Conservation (phyloP, 2,113 vertebrate genomes). For the Ahaetulla prasina region DNA sequence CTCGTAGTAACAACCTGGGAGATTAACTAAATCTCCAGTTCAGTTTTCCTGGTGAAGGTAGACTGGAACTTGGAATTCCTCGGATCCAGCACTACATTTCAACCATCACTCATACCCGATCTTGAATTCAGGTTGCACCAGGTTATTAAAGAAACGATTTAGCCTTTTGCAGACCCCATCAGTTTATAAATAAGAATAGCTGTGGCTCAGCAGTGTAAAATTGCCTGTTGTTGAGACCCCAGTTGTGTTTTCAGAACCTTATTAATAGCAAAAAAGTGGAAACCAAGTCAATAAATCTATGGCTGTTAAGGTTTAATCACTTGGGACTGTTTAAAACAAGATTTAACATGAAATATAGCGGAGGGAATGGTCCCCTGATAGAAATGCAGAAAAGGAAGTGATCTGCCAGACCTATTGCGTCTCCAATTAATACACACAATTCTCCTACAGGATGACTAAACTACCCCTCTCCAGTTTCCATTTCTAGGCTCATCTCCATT, state of each 20-base stretch:
- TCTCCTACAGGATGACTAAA: background rate
- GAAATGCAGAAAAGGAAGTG: background rate
- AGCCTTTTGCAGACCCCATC: background rate
- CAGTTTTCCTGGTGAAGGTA: background rate
- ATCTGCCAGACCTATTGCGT: background rate
- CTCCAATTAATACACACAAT: background rate
- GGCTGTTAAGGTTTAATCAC: background rate
- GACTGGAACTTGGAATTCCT: background rate
- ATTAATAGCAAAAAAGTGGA: background rate
- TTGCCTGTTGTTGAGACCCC: background rate
- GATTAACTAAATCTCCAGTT: background rate
- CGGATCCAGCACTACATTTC: background rate
- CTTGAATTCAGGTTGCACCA: background rate
- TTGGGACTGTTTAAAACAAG: background rate
- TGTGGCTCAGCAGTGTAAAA: background rate
- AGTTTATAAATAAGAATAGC: background rate
- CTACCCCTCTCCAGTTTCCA: background rate
- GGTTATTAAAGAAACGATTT: background rate
- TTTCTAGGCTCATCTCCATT: constrained; percentile 1
- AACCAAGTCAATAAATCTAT: background rate
- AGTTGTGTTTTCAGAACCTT: background rate
- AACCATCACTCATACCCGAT: background rate
- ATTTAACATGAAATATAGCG: background rate
- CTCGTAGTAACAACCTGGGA: background rate
- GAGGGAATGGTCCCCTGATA: background rate